A percentile compares a stretch with the other conserved stretches of the same genome.
Evolutionary conservation across 2,797 vertebrate species (phyloP).

Genomic region (Coregonus ussuriensis): DNA sequence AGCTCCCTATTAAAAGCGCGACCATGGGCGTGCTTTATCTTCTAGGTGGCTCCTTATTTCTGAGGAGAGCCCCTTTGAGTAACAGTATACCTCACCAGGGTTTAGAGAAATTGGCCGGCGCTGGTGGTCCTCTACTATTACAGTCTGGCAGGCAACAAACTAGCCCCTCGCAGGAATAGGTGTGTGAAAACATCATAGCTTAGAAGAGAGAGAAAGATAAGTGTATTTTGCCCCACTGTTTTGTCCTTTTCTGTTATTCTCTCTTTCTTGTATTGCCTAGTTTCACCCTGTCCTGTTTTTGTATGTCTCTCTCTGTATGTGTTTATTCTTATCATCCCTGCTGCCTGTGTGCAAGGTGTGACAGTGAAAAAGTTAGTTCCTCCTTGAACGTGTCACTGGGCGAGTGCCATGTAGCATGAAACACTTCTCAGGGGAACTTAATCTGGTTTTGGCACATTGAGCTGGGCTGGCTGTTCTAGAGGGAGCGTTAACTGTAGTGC

Average conservation of each 20-base stretch:
- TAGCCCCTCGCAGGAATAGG: slow-evolving; percentile 9
- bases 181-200: slow-evolving; percentile 11
- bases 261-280: neutral
- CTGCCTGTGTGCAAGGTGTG: slow-evolving; percentile 55
- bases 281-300: slow-evolving; percentile 13
- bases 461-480: slow-evolving; percentile 42
- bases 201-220: neutral
- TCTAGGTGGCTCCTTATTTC: slow-evolving; percentile 16
- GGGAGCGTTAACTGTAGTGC: slow-evolving; percentile 21
- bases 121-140: slow-evolving; percentile 24
- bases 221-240: neutral
- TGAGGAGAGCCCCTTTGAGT: slow-evolving; percentile 17
- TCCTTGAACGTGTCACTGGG: slow-evolving; percentile 56
- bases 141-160: slow-evolving; percentile 9
- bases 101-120: slow-evolving; percentile 18
- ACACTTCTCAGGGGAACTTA: slow-evolving; percentile 54
- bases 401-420: slow-evolving; percentile 38
- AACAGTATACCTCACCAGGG: slow-evolving; percentile 15
- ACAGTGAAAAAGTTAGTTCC: slow-evolving; percentile 52
- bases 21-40: slow-evolving; percentile 24
- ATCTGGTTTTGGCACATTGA: slow-evolving; percentile 73
- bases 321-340: slow-evolving; percentile 53
- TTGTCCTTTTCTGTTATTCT: neutral
- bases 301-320: slow-evolving; percentile 29
- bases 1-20: slow-evolving; percentile 22